Conservation (phyloP, 64 coral and sea anemone species). For the Catalaphyllia jardinei region DNA sequence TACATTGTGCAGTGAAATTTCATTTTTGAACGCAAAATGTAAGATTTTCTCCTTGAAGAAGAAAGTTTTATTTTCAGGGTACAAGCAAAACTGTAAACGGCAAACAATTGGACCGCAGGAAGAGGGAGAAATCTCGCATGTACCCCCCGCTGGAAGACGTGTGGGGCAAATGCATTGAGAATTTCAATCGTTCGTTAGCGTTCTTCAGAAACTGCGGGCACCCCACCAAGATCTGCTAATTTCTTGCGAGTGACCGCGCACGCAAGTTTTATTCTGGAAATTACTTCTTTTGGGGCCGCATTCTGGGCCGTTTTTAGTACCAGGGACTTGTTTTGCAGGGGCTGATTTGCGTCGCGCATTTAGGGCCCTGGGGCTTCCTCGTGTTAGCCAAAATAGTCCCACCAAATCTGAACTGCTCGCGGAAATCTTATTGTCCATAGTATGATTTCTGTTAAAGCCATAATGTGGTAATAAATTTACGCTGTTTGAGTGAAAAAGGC, state of each 20-base stretch:
- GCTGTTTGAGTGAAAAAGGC: background rate
- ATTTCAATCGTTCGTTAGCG: constrained; percentile 4
- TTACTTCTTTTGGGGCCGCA: background rate
- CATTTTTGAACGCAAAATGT: background rate
- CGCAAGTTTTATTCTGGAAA: background rate
- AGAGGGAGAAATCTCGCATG: background rate
- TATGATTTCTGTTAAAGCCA: background rate
- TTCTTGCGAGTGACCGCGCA: background rate
- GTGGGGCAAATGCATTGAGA: background rate
- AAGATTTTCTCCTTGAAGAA: background rate
- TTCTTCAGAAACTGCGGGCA: background rate
- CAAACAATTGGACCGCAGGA: constrained; percentile 10
- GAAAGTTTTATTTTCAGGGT: background rate
- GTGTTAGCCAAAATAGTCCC: background rate
- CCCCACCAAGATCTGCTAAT: background rate
- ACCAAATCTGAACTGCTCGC: background rate
- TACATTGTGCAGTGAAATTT: background rate
- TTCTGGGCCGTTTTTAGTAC: background rate
- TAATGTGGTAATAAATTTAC: background rate
- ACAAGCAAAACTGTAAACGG: background rate
- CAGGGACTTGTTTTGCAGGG: background rate
- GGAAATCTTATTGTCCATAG: background rate
- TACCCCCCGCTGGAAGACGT: background rate
- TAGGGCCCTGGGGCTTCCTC: background rate
- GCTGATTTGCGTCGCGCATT: background rate